Evolutionary conservation across 2,797 vertebrate species (phyloP), one percentile per base, ranked within the genome.

Genomic region (Gila robusta): DNA sequence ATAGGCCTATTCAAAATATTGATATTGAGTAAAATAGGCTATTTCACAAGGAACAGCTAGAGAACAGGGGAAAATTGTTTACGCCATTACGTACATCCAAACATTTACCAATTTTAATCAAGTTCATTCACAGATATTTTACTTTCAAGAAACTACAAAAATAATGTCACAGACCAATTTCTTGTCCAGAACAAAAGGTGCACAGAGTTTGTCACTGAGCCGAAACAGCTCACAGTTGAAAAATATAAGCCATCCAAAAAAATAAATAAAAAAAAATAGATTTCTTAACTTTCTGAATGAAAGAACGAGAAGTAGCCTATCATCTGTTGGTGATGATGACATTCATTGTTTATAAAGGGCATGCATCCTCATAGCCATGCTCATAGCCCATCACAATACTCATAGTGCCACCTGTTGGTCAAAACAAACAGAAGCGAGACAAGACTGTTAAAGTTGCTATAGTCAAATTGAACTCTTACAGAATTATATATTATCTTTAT

Each of bases 351-450:
- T 21, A 23, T 28, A 76, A 19, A 85, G 26, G 52, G 37, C 54
- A 71, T 35, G 39, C 64, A 52, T 73, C 80, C 59, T 2, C 47
- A 4, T 49, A 0, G 14, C n/a, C n/a, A n/a, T n/a, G n/a, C 4
- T 2, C 47, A 4, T 49, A 5, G 47, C 14, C 47, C 47, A 49
- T 93, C 90, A 80, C 79, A 93, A 90, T 94, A 90, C 93, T 88
- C 91, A 95, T 91, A 94, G 93, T 94, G 95, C 95, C 94, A 95
- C 94, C 95, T 95, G 94, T 95, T 95, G 94, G 95, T 93, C 91
- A 93, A 93, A 93, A 32, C 74, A 72, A 84, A 79, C 71, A 83
- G 74, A 80, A 69, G 64, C 10, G 49, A 80, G 64, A 76, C 69
- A 64, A 26, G 32, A n/a, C 23, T 49, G 37, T 10, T 8, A n/a